Base-by-base conservation (phyloP, 2,888 invertebrate species). In the Sussaba pulchella region DNA sequence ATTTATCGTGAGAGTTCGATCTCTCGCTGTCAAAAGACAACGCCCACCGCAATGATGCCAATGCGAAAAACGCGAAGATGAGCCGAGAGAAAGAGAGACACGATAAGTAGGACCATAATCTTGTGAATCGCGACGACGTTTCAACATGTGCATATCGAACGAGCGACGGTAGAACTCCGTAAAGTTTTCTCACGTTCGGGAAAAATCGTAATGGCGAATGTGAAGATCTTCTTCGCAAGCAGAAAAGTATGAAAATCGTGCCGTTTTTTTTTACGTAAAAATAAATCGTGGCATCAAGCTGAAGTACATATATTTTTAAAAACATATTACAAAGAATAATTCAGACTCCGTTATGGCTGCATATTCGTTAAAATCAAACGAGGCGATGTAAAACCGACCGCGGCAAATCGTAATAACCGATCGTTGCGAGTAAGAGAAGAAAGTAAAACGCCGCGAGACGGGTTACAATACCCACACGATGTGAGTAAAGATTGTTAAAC, bases 1-100 rank as follows among this genome's bases (percentile, higher is more conserved):
- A 80, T 80, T 80, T 80, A 80, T 80, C 76, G 76, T 72, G 80
- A 76, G 80, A 80, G 71, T 72, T 76, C 72, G 76, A 80, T 76
- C 66, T 71, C 39, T 67, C 17, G 43, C 74, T 31, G 4, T 31
- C 31, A 50, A 43, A 63, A 75, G 73, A 74, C 59, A 14, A 66
- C 67, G 75, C 79, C 75, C 71, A 71, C 66, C 21, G 61, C 47
- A 21, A 43, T 54, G 72, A 80, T 69, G 31, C 31, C 4, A 31
- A 31, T 6, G 31, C 31, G 31, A 31, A 31, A 76, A 72, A 76
- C 39, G 72, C 71, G 72, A 64, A 43, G 50, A 64, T 17, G 39
- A 41, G 26, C 9, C 41, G 17, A 50, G 36, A 47, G 24, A 36
- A 41, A 36, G 12, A 24, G 12, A 31, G 67, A 36, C 19, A 74